Evolutionary conservation across 1,140 invertebrate genomes (phyloP), one percentile per base, ranked within the genome.

Genomic region (Ostrea denselamellosa): DNA sequence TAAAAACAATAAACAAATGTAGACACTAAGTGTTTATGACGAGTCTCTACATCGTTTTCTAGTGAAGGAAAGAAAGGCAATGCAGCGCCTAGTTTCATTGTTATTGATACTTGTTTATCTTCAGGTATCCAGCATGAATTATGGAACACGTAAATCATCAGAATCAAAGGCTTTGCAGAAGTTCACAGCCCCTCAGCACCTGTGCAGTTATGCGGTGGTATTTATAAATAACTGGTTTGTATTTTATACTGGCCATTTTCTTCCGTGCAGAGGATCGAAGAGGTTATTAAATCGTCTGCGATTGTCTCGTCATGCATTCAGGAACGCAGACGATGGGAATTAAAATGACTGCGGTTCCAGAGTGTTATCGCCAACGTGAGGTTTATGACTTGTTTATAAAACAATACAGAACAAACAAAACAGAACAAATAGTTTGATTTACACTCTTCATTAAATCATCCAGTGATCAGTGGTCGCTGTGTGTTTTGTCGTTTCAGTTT

Each of bases 81-180:
- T 14, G 7, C 68, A 77, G 68, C 68, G 22, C 25, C 68, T 25
- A 14, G 25, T 14, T 28, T 14, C 28, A 25, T 77, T 34, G 68
- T 77, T 77, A 77, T 77, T 77, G 9, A 77, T 77, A 77, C 68
- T 10, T 77, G 68, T 77, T 77, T 34, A 25, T 77, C 25, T 12
- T 34, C 68, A 77, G 28, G 68, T 77, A 77, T 77, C 68, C 25
- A 77, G 25, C 14, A 25, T 77, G 68, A 77, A 12, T 77, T 77
- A 77, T 34, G 68, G 22, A 28, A 14, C 68, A 34, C 28, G 68
- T 77, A 77, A 77, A 77, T 77, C 68, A 34, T 77, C 68, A 10
- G 68, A 77, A 77, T 28, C 28, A 77, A 34, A 62, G 14, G 25
- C 25, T 14, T 10, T 12, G 68, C 25, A 25, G 68, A 7, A 77